Percentiles rank a stretch among this genome's conserved stretches.
phyloP scores from a whole-genome alignment of 2,113 vertebrate genomes.

The Pseudois nayaur region DNA sequence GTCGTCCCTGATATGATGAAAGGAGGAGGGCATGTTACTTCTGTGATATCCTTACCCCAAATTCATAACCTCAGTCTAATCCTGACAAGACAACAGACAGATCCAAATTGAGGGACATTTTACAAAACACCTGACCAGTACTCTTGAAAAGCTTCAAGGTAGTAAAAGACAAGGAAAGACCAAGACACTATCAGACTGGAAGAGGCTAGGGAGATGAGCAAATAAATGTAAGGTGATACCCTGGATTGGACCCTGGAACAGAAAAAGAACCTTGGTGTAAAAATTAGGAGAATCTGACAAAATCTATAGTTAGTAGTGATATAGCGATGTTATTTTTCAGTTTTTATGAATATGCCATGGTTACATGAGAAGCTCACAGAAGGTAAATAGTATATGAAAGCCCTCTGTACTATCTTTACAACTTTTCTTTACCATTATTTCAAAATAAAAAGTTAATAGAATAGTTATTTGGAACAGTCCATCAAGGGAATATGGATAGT shows the following conservation, averaged over 20 bases:
- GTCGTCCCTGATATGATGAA: not conserved
- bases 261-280: not conserved
- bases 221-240: not conserved
- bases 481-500: not conserved
- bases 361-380: not conserved
- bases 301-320: not conserved
- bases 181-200: not conserved
- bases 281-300: not conserved
- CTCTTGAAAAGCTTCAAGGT: constrained; percentile 6
- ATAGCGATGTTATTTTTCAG: not conserved
- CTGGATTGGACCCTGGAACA: not conserved
- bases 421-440: constrained; percentile 3
- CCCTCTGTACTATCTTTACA: not conserved
- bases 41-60: not conserved
- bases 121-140: not conserved
- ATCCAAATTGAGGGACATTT: not conserved
- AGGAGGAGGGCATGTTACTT: not conserved
- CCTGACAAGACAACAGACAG: not conserved
- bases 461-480: not conserved
- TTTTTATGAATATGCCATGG: not conserved
- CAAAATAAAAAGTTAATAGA: not conserved
- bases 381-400: not conserved
- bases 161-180: not conserved
- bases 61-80: not conserved
- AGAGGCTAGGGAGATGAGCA: not conserved